These are phyloP conservation scores for Pseudomyrmex sp. DNA, from an alignment of 1,140 invertebrate genomes.

Conservation along the genomic window DNA sequence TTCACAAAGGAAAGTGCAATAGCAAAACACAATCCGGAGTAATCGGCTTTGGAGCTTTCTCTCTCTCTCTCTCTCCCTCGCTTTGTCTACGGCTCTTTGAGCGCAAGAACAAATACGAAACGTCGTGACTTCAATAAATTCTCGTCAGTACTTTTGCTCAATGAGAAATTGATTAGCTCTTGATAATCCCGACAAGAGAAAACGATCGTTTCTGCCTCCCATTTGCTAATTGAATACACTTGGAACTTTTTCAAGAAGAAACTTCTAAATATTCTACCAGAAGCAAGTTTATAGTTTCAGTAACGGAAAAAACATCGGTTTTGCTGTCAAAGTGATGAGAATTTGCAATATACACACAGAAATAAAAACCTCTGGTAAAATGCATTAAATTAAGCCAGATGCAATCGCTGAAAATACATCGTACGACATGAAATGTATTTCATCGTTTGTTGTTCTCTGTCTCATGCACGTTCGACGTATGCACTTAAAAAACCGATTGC, in stretches of 20 bases:
- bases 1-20: conserved; percentile 58
- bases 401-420: conserved; percentile 13
- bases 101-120: conserved; percentile 52
- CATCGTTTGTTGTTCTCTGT: background rate
- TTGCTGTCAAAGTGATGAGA: conserved; percentile 8
- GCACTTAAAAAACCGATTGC: conserved; percentile 49
- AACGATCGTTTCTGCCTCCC: conserved; percentile 41
- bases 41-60: conserved; percentile 62
- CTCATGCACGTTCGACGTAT: background rate
- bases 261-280: conserved; percentile 2
- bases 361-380: conserved; percentile 35
- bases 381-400: conserved; percentile 30
- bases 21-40: conserved; percentile 48
- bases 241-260: background rate
- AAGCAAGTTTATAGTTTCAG: background rate
- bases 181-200: conserved; percentile 41
- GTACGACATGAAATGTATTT: conserved; percentile 35
- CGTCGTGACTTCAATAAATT: conserved; percentile 65
- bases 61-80: background rate
- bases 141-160: conserved; percentile 40
- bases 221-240: conserved; percentile 45
- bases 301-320: conserved; percentile 7
- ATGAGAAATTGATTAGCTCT: conserved; percentile 62
- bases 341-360: conserved; percentile 21
- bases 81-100: conserved; percentile 69